Evolutionary conservation across 2,888 invertebrate genomes (phyloP), one percentile per base, ranked within the genome.

Genomic region (Cantharis rustica): DNA sequence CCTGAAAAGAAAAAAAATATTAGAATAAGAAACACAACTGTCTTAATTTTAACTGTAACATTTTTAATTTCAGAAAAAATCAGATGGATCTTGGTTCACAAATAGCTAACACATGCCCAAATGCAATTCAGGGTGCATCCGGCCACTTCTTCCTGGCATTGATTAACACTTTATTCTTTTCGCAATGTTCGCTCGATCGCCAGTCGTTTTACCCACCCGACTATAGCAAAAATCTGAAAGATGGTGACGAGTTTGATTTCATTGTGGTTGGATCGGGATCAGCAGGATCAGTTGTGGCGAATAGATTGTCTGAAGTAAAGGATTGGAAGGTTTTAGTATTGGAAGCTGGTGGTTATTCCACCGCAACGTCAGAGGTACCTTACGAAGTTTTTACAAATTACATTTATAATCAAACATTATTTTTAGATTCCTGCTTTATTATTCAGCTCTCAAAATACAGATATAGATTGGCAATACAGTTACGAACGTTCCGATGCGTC

Each of bases 381-480:
- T 10, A 15, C 1, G 7, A 7, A n/a, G n/a, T 47, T 7, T n/a
- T n/a, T 70, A 20, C 0, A 26, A n/a, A 68, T 23, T 64, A 16
- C 16, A 90, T 63, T 84, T 1, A 90, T 75, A 90, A n/a, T 47
- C 7, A 5, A 47, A n/a, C n/a, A n/a, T 47, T n/a, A 47, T 81
- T 84, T 88, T 69, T 76, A 88, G 88, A 93, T 96, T 72, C 96
- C 96, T 2, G 93, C 95, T 0, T 87, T 97, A 78, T 94, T 95
- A 23, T 95, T 94, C n/a, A 96, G 95, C 87, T 91, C 93, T 20
- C 96, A 96, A 86, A 91, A 96, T 75, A 93, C 95, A 16, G 94
- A 95, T 27, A 91, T 96, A 86, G 97, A 97, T 89, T 97, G 97
- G 97, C 94, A 96, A 89, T 97, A 94, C 88, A 94, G 95, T 88